Conservation (phyloP, 2,888 invertebrate species). For the Kryphioiulus occultus region DNA sequence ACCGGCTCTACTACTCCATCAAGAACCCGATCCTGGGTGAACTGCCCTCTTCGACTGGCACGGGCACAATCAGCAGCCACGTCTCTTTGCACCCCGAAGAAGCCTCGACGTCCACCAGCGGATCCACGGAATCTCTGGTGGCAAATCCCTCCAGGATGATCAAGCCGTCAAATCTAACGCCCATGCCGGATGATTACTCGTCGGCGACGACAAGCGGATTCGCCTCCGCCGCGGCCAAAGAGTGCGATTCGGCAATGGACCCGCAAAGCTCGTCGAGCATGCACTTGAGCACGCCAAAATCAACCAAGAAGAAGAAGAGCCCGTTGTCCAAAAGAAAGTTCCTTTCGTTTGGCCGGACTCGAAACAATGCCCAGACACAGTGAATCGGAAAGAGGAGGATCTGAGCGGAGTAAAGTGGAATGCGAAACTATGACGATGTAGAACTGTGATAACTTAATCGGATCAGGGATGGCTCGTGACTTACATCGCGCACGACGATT, state of each 20-base stretch:
- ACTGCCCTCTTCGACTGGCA: background rate
- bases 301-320: background rate
- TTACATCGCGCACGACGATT: too few species aligned
- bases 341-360: background rate
- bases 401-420: too few species aligned
- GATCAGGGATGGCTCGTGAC: too few species aligned
- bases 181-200: too few species aligned
- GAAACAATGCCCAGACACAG: background rate
- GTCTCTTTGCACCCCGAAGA: background rate
- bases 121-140: background rate
- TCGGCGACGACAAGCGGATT: too few species aligned
- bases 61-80: background rate
- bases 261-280: background rate
- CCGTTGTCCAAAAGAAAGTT: background rate
- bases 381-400: background rate
- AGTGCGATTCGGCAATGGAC: background rate
- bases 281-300: background rate
- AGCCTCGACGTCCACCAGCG: background rate
- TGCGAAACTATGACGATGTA: too few species aligned
- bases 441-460: too few species aligned
- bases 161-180: too few species aligned
- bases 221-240: too few species aligned
- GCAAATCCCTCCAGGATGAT: background rate
- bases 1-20: slow-evolving; percentile 43
- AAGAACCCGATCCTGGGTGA: slow-evolving; percentile 21